phyloP scores from a whole-genome alignment of 2,113 vertebrate species.

The Cyanoderma ruficeps region DNA sequence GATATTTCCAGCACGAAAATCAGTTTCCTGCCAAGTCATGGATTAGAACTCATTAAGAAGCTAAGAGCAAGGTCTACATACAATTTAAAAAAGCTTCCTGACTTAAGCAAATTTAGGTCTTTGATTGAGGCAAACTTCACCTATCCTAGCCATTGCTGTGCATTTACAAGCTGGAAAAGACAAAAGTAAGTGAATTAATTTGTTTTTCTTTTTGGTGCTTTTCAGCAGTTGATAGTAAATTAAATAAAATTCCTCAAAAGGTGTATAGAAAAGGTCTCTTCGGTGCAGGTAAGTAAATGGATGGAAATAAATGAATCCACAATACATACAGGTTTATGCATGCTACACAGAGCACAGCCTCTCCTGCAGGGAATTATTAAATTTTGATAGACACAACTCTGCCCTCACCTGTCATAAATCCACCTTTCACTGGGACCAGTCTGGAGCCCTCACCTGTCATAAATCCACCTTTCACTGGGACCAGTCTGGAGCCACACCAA shows the following conservation, averaged over 20 bases:
- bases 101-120: conserved; percentile 79
- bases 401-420: too few relatives aligned
- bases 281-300: background rate
- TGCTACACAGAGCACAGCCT: background rate
- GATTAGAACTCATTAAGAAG: conserved; percentile 83
- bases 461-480: background rate
- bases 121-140: conserved; percentile 88
- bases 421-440: background rate
- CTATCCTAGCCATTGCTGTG: conserved; percentile 95
- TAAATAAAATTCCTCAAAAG: background rate
- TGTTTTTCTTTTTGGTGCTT: background rate
- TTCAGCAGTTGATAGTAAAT: background rate
- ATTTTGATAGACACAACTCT: background rate
- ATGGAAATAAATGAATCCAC: background rate
- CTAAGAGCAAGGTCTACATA: conserved; percentile 82
- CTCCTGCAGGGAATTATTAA: background rate
- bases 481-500: background rate
- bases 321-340: background rate
- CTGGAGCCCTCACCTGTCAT: too few relatives aligned
- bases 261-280: background rate
- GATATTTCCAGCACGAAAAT: conserved; percentile 90
- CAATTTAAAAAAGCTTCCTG: conserved; percentile 87
- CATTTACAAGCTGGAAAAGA: conserved; percentile 83
- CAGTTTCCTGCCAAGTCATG: conserved; percentile 81
- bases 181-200: conserved; percentile 72